Base-by-base conservation (phyloP, 2,797 vertebrate species). In the Chromobotia macracanthus region DNA sequence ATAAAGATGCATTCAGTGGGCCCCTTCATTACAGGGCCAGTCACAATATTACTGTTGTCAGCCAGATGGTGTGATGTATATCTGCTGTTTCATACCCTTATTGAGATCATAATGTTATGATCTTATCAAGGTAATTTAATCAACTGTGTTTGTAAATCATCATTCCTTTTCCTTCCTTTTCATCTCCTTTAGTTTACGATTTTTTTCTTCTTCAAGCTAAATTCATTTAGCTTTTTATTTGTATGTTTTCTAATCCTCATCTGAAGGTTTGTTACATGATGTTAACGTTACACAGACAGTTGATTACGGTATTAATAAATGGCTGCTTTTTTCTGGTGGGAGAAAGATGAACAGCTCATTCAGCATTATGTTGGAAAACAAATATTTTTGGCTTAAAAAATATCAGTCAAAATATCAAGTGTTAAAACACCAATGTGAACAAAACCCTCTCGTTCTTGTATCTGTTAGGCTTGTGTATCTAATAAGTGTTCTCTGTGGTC, bases 221-320 rank as follows among this genome's bases (percentile, higher is more conserved):
- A 38, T 6, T 65, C 0, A 23, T 23, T 35, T 1, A 28, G 6
- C 28, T 61, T 4, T 35, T 64, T 18, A n/a, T 64, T 38, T 64
- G 8, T 64, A 11, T 55, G 9, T 38, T 65, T 21, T 51, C 16
- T 25, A 38, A 38, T n/a, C 8, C 31, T n/a, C 4, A 1, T 64
- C 28, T 25, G 19, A 23, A n/a, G 19, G 21, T 51, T 75, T 65
- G n/a, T 4, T 0, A 0, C 1, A 0, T 1, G 2, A 4, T 51
- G 13, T 75, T 64, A 44, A 25, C 1, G 21, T 35, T 35, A 35
- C 1, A 18, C 16, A 63, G 60, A 35, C n/a, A 18, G 51, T 48
- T 18, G 28, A 19, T 66, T 28, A 44, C 19, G 23, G 15, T 2
- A 41, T 66, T 66, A 75, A 66, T 66, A 44, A 75, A 75, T 66